Base-by-base conservation (phyloP, 2,113 vertebrate species). In the Himantopus leucocephalus region DNA sequence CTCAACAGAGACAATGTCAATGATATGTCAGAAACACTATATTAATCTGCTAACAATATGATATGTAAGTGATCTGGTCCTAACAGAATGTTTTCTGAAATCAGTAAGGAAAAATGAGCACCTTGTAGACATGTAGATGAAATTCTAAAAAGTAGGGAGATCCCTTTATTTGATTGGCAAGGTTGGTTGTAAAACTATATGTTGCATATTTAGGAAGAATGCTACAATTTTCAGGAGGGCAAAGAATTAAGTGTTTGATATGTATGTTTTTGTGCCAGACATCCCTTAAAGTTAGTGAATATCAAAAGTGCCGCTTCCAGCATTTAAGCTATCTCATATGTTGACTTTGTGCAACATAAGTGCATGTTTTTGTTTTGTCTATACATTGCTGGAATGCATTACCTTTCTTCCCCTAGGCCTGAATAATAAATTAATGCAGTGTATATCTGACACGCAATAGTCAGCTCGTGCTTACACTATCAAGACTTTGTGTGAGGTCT, bases 311-410 rank as follows among this genome's bases (percentile, higher is more conserved):
- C 10, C 0, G 7, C 71, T 90, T 92, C 41, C 45, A 84, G 64
- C 58, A 64, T 63, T 73, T 60, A 72, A 60, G 14, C 10, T 24
- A 45, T 32, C 63, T 88, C 29, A 10, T 67, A 71, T 89, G 89
- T 95, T 96, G 68, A 72, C 35, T 92, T 77, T n/a, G 20, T 81
- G 59, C 34, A 64, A 56, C 21, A 5, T 43, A 84, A 63, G 29
- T 75, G 32, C 26, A 11, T 94, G 50, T 89, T 97, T 96, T 95
- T 96, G 76, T 96, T 96, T 96, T 92, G 91, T 89, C 89, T 95
- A 0, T 78, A 30, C 2, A 0, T 66, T 84, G 32, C 64, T 89
- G 93, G 73, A 92, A 89, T 85, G 37, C 55, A 77, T 58, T 77
- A 74, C 34, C 12, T 92, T 77, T 82, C 37, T 92, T 81, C 84